Evolutionary conservation across 2,888 invertebrate species (phyloP).

Genomic region (Thyatira batis): DNA sequence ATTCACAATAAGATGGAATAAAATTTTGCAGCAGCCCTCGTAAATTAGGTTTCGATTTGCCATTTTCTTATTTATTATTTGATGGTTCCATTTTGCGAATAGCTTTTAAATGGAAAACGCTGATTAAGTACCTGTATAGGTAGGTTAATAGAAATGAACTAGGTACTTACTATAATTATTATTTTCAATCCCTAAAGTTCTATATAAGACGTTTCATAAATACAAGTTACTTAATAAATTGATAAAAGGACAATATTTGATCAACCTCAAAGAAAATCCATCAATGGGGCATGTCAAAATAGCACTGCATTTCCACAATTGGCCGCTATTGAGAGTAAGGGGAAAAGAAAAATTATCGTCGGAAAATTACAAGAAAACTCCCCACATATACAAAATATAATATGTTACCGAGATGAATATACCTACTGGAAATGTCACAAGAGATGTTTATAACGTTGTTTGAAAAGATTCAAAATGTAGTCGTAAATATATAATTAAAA

Average conservation of each 20-base stretch:
- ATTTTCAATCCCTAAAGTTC: too few species aligned
- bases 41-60: constrained; percentile 35
- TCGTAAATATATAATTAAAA: constrained; percentile 7
- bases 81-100: neutral
- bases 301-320: constrained; percentile 60
- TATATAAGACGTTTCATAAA: neutral
- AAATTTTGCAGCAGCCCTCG: constrained; percentile 30
- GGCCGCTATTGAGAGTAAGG: constrained; percentile 55
- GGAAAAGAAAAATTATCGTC: constrained; percentile 59
- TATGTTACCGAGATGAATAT: constrained; percentile 15
- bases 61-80: constrained; percentile 12
- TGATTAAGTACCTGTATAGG: neutral
- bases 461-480: neutral
- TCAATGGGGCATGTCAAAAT: constrained; percentile 59
- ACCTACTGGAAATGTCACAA: constrained; percentile 40
- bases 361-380: constrained; percentile 64
- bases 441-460: neutral
- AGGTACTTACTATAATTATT: neutral
- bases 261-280: constrained; percentile 39
- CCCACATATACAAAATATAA: constrained; percentile 46
- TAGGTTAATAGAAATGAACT: too few species aligned
- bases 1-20: constrained; percentile 68
- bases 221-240: neutral
- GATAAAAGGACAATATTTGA: neutral
- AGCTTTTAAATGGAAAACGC: neutral